These are phyloP conservation scores for Dissostichus mawsoni DNA, from an alignment of 2,113 vertebrate species.

Conservation along the genomic window DNA sequence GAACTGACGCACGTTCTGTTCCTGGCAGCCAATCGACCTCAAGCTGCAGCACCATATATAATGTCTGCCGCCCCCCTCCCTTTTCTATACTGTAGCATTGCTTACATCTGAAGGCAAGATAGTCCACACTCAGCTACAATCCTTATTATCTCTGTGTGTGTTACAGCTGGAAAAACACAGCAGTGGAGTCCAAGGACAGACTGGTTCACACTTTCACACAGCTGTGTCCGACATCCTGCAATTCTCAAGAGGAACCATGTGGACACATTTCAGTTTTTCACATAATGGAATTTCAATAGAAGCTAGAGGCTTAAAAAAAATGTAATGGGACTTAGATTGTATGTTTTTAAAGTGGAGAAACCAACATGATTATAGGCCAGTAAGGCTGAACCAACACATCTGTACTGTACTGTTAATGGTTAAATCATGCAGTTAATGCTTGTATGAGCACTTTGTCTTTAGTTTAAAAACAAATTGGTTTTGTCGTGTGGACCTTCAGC, in stretches of 20 bases:
- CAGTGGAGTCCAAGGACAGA: slow-evolving; percentile 36
- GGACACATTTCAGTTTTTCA: slow-evolving; percentile 50
- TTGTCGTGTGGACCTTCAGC: slow-evolving; percentile 40
- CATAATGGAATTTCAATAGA: slow-evolving; percentile 52
- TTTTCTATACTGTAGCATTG: slow-evolving; percentile 17
- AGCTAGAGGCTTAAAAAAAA: slow-evolving; percentile 16
- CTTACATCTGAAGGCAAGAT: slow-evolving; percentile 44
- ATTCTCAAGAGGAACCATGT: slow-evolving; percentile 37
- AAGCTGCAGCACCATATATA: slow-evolving; percentile 30
- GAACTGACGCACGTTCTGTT: slow-evolving; percentile 17
- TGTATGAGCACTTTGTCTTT: slow-evolving; percentile 25
- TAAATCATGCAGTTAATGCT: slow-evolving; percentile 32
- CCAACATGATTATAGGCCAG: slow-evolving; percentile 19
- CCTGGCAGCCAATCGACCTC: background rate
- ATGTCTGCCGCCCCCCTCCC: background rate
- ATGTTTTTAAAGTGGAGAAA: slow-evolving; percentile 32
- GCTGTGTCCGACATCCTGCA: slow-evolving; percentile 63
- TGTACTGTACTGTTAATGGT: slow-evolving; percentile 1
- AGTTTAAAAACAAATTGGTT: slow-evolving; percentile 28
- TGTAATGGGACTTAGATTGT: slow-evolving; percentile 21
- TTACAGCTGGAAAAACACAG: slow-evolving; percentile 78
- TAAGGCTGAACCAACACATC: slow-evolving; percentile 9
- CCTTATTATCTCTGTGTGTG: slow-evolving; percentile 50
- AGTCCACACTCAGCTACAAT: slow-evolving; percentile 38
- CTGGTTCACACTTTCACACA: slow-evolving; percentile 47